Conservation (phyloP, 1,140 invertebrate genomes). For the Hydropsyche tenuis region DNA sequence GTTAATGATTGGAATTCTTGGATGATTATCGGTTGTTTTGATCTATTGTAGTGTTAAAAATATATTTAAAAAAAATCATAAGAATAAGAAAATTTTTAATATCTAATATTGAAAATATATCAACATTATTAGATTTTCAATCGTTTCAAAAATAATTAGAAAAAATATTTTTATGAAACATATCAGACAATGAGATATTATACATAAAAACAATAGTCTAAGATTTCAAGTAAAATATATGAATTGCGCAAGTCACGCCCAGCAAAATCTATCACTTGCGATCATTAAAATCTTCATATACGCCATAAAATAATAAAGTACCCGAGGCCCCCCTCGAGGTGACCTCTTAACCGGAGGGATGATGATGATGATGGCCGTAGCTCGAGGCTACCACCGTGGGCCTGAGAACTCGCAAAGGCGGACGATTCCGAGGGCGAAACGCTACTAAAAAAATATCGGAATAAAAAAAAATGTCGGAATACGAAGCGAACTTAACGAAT, state of each 20-base stretch:
- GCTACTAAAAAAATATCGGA: constrained; percentile 35
- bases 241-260: no score
- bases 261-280: background rate
- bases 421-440: constrained; percentile 31
- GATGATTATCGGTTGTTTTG: no score
- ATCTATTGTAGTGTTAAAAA: no score
- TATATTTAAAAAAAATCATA: no score
- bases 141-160: no score
- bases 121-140: no score
- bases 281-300: background rate
- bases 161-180: no score
- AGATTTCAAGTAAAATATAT: no score
- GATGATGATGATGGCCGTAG: background rate
- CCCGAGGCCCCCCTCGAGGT: background rate
- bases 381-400: constrained; percentile 17
- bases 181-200: no score
- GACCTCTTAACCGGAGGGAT: constrained; percentile 29
- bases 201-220: no score
- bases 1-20: constrained; percentile 3
- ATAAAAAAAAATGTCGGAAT: background rate
- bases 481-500: constrained; percentile 30
- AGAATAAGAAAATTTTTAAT: no score
- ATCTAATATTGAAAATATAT: no score
- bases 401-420: constrained; percentile 34
- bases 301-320: constrained; percentile 5